Conservation (phyloP, 2,113 vertebrate species). For the Hypomesus transpacificus region DNA sequence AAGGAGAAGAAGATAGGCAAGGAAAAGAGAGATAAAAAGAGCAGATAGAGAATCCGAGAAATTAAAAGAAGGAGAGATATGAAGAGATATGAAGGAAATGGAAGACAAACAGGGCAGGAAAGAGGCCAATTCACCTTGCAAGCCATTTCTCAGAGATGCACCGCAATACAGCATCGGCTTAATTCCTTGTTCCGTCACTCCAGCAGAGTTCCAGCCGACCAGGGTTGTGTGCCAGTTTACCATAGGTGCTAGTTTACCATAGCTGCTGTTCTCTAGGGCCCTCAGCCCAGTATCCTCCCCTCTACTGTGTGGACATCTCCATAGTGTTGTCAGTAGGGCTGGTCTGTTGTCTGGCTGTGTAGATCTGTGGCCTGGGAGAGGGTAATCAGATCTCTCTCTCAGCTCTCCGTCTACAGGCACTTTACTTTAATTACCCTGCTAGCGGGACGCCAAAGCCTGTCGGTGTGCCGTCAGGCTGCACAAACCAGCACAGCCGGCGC, state of each 20-base stretch:
- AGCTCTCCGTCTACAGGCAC: slow-evolving; percentile 37
- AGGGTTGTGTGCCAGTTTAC: no score
- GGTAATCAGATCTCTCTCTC: slow-evolving; percentile 46
- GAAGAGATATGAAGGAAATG: slow-evolving; percentile 24
- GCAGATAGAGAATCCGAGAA: background rate
- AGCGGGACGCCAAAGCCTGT: slow-evolving; percentile 47
- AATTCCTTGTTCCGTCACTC: background rate
- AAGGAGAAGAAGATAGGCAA: background rate
- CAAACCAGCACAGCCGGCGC: slow-evolving; percentile 21
- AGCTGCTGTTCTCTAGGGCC: no score
- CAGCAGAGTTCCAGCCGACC: no score
- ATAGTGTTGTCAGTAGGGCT: background rate
- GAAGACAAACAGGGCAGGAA: slow-evolving; percentile 24
- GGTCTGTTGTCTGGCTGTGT: background rate
- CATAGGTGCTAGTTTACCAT: no score
- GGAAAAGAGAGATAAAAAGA: background rate
- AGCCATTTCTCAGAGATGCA: no score
- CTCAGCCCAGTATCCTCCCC: no score
- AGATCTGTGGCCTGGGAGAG: slow-evolving; percentile 17
- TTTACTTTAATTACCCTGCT: slow-evolving; percentile 58
- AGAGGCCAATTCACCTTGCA: slow-evolving; percentile 23
- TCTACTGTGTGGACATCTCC: background rate
- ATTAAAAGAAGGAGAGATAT: slow-evolving; percentile 8
- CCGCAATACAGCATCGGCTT: background rate
- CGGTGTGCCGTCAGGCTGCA: slow-evolving; percentile 36